phyloP scores from a whole-genome alignment of 2,797 vertebrate species.

The Cynodonichthys magdalenae region DNA sequence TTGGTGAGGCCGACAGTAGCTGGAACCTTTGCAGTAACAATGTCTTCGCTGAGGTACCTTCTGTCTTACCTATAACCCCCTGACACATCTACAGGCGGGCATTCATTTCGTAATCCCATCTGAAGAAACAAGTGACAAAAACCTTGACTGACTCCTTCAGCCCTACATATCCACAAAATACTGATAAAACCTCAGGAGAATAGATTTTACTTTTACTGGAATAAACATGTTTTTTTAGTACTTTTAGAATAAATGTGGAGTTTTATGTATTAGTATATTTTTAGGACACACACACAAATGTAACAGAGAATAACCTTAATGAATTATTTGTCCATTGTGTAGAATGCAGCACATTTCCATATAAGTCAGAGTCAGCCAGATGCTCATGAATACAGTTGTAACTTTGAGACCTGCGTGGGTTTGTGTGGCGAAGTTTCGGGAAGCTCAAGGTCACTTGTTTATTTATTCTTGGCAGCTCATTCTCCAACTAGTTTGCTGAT shows the following conservation, averaged over 20 bases:
- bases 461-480: constrained; percentile 42
- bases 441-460: constrained; percentile 77
- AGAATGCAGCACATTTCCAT: constrained; percentile 54
- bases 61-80: constrained; percentile 54
- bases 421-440: constrained; percentile 63
- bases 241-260: background rate
- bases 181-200: background rate
- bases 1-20: constrained; percentile 68
- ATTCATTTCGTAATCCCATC: constrained; percentile 34
- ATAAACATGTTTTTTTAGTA: background rate
- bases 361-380: constrained; percentile 71
- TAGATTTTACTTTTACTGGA: background rate
- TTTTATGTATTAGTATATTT: background rate
- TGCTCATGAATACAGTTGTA: constrained; percentile 82
- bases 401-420: constrained; percentile 41
- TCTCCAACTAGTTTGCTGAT: constrained; percentile 35
- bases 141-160: constrained; percentile 5
- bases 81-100: constrained; percentile 45
- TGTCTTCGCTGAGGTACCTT: constrained; percentile 42
- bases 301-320: constrained; percentile 36
- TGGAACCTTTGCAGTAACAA: constrained; percentile 54
- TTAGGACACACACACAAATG: constrained; percentile 6
- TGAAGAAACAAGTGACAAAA: constrained; percentile 14
- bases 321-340: constrained; percentile 54
- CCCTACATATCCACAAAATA: background rate